Evolutionary conservation across 2,797 vertebrate species (phyloP), one percentile per base, ranked within the genome.

Genomic region (Jordanella pulchra): DNA sequence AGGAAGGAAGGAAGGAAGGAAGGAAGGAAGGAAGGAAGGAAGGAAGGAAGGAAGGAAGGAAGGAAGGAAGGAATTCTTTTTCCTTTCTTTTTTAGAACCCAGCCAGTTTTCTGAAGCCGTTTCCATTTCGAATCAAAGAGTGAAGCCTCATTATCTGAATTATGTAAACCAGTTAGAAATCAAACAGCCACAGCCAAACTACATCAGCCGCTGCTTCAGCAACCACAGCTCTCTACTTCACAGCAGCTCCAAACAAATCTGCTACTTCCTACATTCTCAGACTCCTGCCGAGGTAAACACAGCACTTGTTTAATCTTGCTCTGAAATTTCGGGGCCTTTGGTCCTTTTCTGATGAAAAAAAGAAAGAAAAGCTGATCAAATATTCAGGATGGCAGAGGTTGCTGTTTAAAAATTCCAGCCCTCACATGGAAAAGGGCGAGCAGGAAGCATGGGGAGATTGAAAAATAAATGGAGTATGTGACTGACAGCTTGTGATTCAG

Each of bases 391-490:
- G 28, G 56, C 39, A 69, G 69, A 27, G 76, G 67, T 11, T 27
- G 68, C 30, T 1, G 69, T 64, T 72, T 83, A 79, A 65, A 85
- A 83, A 91, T 73, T 76, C 85, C 69, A 47, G 44, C 58, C 73
- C 74, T 76, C 77, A 35, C 65, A n/a, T 15, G 64, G 72, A 80
- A 68, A 76, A 45, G 48, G 50, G 23, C 63, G 28, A 77, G 17
- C 45, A 47, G 69, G 64, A 73, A 79, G 56, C 73, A 76, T 65
- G 42, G 42, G 72, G 67, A 89, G 84, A 91, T 88, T 90, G 89
- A 85, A 90, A 92, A 91, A 88, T 90, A 92, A 93, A 91, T 91
- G 85, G 87, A 84, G 80, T 87, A 78, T 78, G 81, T 85, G 90
- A 91, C 77, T 88, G 91, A 89, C 90, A 90, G 86, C 81, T 72